Evolutionary conservation across 2,888 invertebrate species (phyloP).

Genomic region (Stegophylla sp.): DNA sequence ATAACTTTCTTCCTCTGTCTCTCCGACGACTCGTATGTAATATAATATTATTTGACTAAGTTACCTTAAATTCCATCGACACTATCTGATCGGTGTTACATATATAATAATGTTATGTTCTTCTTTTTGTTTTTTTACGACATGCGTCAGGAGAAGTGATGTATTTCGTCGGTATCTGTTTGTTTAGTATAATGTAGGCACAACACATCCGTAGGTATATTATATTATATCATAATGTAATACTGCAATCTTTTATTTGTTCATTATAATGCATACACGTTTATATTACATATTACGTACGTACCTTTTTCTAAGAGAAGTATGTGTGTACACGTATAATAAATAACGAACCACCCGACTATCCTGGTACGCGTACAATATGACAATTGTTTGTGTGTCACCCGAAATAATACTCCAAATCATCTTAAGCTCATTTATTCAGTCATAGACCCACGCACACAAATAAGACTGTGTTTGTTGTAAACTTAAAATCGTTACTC

Average conservation of each 20-base stretch:
- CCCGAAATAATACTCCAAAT: not conserved
- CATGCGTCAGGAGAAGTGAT: constrained; percentile 6
- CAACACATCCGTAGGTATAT: not conserved
- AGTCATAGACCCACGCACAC: not conserved
- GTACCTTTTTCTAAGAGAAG: not conserved
- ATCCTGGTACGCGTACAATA: not conserved
- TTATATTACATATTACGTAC: not conserved
- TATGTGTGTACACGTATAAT: constrained; percentile 1
- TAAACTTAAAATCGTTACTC: not conserved
- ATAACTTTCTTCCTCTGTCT: constrained; percentile 18
- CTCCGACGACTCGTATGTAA: too few relatives aligned
- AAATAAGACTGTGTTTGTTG: not conserved
- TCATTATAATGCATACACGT: not conserved
- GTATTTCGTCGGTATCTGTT: constrained; percentile 2
- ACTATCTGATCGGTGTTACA: constrained; percentile 6
- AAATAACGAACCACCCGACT: not conserved
- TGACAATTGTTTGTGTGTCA: not conserved
- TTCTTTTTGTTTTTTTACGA: not conserved
- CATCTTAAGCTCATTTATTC: not conserved
- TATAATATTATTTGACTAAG: constrained; percentile 33
- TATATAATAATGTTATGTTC: not conserved
- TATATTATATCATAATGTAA: too few relatives aligned
- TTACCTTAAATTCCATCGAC: constrained; percentile 24
- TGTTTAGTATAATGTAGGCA: not conserved
- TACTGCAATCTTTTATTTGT: constrained; percentile 32